Evolutionary conservation across 2,888 invertebrate species (phyloP).

Genomic region (Schizotus pectinicornis): DNA sequence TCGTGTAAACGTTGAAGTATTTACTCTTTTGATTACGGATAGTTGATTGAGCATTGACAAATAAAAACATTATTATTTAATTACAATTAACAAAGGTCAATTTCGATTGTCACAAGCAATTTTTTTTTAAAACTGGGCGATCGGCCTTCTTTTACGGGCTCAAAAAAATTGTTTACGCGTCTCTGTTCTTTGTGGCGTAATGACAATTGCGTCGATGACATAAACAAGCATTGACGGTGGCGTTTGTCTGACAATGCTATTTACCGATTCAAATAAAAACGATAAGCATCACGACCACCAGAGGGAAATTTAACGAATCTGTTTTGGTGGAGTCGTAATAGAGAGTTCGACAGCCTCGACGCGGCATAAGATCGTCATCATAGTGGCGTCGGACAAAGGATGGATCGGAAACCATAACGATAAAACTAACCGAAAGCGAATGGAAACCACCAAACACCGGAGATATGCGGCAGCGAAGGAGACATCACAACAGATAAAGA

Average conservation of each 20-base stretch:
- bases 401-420: constrained; percentile 56
- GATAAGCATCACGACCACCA: constrained; percentile 20
- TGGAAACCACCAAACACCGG: constrained; percentile 38
- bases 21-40: too few species aligned
- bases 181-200: not conserved
- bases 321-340: constrained; percentile 12
- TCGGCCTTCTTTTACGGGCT: too few species aligned
- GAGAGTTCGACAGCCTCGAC: constrained; percentile 20
- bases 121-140: too few species aligned
- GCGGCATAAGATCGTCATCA: constrained; percentile 30
- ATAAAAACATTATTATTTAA: too few species aligned
- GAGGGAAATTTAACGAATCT: constrained; percentile 19
- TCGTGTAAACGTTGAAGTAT: too few species aligned
- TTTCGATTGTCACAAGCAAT: too few species aligned
- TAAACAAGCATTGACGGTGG: too few species aligned
- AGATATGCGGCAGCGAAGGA: constrained; percentile 46
- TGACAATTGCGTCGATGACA: too few species aligned
- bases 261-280: not conserved
- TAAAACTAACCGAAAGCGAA: constrained; percentile 56
- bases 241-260: too few species aligned
- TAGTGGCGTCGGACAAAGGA: constrained; percentile 49
- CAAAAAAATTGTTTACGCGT: not conserved
- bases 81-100: too few species aligned
- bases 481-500: constrained; percentile 55
- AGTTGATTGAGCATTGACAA: too few species aligned